phyloP scores from a whole-genome alignment of 2,113 vertebrate genomes.

The Protobothrops flavoviridis region DNA sequence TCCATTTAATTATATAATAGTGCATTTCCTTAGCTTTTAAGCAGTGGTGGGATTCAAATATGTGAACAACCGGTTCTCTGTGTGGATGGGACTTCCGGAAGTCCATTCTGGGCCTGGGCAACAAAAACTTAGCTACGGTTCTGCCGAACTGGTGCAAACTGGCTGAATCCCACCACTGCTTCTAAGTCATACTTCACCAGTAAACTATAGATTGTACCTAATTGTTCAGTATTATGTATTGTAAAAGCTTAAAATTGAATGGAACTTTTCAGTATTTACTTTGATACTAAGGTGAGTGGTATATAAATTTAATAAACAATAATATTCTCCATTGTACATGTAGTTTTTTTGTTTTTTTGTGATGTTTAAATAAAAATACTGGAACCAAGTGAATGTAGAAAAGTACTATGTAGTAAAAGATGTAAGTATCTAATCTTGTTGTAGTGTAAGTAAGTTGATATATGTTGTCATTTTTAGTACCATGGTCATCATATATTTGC shows the following conservation, averaged over 20 bases:
- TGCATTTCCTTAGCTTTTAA: background rate
- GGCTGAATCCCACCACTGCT: too few species aligned
- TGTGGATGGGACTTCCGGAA: too few species aligned
- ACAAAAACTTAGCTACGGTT: too few species aligned
- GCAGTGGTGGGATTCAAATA: too few species aligned
- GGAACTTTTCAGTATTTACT: background rate
- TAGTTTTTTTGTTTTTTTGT: background rate
- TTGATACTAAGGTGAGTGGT: background rate
- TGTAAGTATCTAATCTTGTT: background rate
- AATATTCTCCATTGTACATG: background rate
- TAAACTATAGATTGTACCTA: background rate
- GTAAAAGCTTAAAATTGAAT: background rate
- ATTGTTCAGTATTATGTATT: background rate
- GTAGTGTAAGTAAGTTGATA: background rate
- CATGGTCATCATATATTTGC: background rate
- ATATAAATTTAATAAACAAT: background rate
- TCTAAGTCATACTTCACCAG: background rate
- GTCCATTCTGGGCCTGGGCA: too few species aligned
- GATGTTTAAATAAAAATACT: background rate
- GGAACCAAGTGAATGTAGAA: background rate
- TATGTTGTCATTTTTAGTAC: background rate
- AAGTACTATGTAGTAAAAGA: background rate
- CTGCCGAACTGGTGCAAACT: too few species aligned
- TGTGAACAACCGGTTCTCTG: too few species aligned
- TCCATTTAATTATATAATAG: background rate